Evolutionary conservation across 2,113 vertebrate genomes (phyloP), one percentile per base, ranked within the genome.

Genomic region (Vireo altiloquus): DNA sequence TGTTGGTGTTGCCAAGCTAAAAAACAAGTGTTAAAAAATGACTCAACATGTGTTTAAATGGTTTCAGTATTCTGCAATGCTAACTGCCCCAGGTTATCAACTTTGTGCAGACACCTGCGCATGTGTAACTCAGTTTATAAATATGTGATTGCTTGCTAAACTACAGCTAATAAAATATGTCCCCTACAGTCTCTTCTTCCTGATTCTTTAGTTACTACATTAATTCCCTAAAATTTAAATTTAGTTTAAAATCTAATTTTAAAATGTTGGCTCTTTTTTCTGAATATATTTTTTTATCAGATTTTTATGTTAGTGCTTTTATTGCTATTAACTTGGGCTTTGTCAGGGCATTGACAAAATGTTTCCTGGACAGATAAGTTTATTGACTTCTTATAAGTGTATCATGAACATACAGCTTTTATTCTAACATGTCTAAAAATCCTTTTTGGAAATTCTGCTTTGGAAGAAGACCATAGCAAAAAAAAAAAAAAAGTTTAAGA

Each of bases 261-360:
- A 77, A 90, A 76, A 27, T 2, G 1, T 13, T 31, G 3, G 0
- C 11, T 11, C 3, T n/a, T 2, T 57, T 49, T 60, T 1, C 11
- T 2, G 3, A 54, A 76, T 28, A 13, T 54, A 5, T 83, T 75
- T 46, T 46, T 89, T 90, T 50, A 15, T 3, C 31, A 14, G 2
- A 2, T 54, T 81, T 83, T 70, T 74, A 13, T 74, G 7, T 44
- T 52, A 64, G 14, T 40, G 8, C 0, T 72, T 72, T 77, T 76
- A 10, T 25, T 74, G 22, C 49, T 77, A 20, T 76, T 93, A 46
- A 76, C n/a, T 50, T 83, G 33, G 75, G 15, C 19, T 92, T 89
- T 75, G 21, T 61, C 24, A 28, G 33, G 37, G 19, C 76, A 69
- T 4, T 91, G 11, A 61, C 28, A 68, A 89, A 79, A 68, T 68